Evolutionary conservation across 2,113 vertebrate species (phyloP).

Genomic region (Varanus komodoensis): DNA sequence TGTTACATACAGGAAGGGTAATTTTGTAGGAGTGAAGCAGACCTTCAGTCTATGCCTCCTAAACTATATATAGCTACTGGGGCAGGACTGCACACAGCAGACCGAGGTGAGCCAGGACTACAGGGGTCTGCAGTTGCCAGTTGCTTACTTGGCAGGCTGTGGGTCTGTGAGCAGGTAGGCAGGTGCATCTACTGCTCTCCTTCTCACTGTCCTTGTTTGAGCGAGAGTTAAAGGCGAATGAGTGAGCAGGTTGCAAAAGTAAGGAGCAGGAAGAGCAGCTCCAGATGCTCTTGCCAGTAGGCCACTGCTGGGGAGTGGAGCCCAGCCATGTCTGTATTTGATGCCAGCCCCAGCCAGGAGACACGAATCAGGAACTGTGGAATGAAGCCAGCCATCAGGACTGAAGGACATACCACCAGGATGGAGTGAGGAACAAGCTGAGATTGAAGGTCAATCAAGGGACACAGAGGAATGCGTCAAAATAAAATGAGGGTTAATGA

Average conservation of each 20-base stretch:
- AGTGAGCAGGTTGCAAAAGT: no score
- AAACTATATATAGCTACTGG: neutral
- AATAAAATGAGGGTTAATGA: neutral
- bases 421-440: neutral
- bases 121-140: no score
- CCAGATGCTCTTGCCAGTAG: no score
- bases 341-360: neutral
- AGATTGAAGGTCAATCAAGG: neutral
- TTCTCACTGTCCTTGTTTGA: no score
- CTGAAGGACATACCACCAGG: neutral
- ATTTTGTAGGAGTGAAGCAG: neutral
- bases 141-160: no score
- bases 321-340: no score
- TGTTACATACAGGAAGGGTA: neutral
- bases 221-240: no score
- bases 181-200: no score
- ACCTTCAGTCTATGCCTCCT: neutral
- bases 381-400: neutral
- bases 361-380: neutral
- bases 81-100: neutral
- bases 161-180: no score
- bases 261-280: no score
- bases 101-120: neutral
- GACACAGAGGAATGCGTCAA: neutral
- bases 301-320: no score